These are phyloP conservation scores for Eretmocerus hayati DNA, from an alignment of 2,888 invertebrate genomes.

Conservation along the genomic window DNA sequence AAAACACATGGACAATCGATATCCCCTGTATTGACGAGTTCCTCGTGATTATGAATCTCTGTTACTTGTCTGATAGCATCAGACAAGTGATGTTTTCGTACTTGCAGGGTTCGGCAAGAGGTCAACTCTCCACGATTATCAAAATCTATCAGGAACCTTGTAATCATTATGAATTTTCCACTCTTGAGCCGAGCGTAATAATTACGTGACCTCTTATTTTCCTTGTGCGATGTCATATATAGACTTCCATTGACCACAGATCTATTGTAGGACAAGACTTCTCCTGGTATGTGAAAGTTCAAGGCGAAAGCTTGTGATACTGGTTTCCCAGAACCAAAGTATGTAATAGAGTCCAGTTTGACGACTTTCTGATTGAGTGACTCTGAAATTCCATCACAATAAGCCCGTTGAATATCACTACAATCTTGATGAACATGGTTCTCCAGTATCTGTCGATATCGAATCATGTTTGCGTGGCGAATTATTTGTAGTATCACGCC, in stretches of 20 bases:
- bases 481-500: neutral
- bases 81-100: too few species aligned
- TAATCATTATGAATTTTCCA: neutral
- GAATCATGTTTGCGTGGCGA: neutral
- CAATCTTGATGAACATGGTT: neutral
- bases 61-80: too few species aligned
- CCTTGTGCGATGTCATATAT: neutral
- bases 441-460: neutral
- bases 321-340: neutral
- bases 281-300: neutral
- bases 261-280: neutral
- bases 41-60: neutral
- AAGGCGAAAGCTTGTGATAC: neutral
- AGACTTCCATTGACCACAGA: neutral
- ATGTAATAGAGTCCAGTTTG: neutral
- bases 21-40: neutral
- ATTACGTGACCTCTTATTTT: neutral
- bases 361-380: too few species aligned
- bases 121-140: neutral
- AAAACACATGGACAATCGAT: too few species aligned
- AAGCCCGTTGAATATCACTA: neutral
- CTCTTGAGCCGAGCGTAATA: neutral
- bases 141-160: neutral
- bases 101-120: neutral
- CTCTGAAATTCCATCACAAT: neutral